Evolutionary conservation across 2,113 vertebrate species (phyloP).

Genomic region (Tetrax tetrax): DNA sequence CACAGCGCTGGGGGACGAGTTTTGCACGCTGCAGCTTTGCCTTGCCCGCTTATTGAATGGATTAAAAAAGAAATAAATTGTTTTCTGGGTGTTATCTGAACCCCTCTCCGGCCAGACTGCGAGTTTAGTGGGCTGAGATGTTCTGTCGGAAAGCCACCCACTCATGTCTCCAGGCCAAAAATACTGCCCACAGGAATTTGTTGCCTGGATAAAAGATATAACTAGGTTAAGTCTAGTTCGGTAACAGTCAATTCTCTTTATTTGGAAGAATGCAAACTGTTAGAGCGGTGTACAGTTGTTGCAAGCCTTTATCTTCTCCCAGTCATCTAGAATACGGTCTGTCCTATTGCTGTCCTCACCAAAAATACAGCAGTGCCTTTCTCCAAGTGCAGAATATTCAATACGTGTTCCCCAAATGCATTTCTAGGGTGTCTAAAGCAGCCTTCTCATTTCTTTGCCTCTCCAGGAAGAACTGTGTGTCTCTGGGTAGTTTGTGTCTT

Average conservation of each 20-base stretch:
- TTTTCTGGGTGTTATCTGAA: not conserved
- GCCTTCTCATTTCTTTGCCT: not conserved
- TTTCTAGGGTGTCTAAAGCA: not conserved
- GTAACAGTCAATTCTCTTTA: not conserved
- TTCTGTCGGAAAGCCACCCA: not conserved
- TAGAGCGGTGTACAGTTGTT: not conserved
- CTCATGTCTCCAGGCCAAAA: not conserved
- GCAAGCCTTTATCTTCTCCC: not conserved
- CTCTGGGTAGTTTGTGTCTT: not conserved
- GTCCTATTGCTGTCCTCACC: not conserved
- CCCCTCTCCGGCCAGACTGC: not conserved
- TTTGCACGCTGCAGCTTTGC: not conserved
- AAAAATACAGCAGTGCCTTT: not conserved
- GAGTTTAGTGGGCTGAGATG: not conserved
- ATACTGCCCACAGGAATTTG: not conserved
- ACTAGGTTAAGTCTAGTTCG: not conserved
- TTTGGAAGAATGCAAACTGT: not conserved
- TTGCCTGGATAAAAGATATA: conserved; percentile 32
- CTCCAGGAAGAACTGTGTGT: not conserved
- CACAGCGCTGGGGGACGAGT: not conserved
- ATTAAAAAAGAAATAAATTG: fast-evolving
- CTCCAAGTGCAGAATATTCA: not conserved
- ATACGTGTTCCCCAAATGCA: fast-evolving
- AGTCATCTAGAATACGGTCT: not conserved
- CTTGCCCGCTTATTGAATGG: not conserved